These are phyloP conservation scores for Otus sunia DNA, from an alignment of 2,113 vertebrate genomes.

Conservation along the genomic window DNA sequence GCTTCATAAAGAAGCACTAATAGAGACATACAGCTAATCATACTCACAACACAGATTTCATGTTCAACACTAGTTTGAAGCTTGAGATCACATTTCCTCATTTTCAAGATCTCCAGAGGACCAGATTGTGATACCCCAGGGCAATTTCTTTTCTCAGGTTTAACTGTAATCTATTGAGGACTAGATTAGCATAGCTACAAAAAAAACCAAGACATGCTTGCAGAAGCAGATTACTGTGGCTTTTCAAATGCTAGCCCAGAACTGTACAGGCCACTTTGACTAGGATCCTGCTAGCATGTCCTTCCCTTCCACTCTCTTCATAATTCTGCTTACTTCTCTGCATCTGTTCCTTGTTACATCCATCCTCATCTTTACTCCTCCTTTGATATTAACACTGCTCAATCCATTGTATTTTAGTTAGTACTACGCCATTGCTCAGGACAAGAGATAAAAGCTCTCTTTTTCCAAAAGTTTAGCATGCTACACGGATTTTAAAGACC, in stretches of 20 bases:
- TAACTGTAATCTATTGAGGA: not conserved
- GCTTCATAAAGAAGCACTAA: not conserved
- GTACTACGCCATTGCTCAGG: not conserved
- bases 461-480: not conserved
- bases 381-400: not conserved
- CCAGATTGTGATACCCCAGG: not conserved
- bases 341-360: not conserved
- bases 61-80: not conserved
- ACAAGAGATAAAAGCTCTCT: not conserved
- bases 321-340: not conserved
- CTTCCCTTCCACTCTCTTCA: not conserved
- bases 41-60: not conserved
- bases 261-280: not conserved
- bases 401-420: not conserved
- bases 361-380: not conserved
- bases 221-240: not conserved
- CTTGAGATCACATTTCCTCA: not conserved
- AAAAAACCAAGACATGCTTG: not conserved
- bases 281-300: not conserved
- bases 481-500: not conserved
- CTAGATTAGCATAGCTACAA: not conserved
- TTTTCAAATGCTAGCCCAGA: not conserved
- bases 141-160: not conserved
- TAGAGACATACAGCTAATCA: not conserved
- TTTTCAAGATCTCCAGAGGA: not conserved